Base-by-base conservation (phyloP, 2,888 invertebrate genomes). In the Leptogaster cylindrica region DNA sequence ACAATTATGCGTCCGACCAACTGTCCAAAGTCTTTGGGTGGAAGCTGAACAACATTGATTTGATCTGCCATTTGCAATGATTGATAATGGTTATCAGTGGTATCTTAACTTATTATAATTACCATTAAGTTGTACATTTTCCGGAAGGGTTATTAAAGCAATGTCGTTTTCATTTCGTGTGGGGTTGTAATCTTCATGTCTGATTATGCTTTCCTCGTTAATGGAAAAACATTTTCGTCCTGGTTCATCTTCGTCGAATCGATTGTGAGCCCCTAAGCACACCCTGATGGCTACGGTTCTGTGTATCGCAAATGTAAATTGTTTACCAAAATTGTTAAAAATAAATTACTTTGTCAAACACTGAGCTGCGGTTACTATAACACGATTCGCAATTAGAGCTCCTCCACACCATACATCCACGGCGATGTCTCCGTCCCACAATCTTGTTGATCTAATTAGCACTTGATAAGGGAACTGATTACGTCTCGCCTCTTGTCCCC, bases 161-260 rank as follows among this genome's bases (percentile, higher is more conserved):
- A 80, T 80, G 46, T 80, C 80, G 71, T 80, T 78, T 69, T 76
- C 76, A 6, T 80, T 71, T 1, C 76, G 74, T 10, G 74, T 74
- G 7, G 77, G 75, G 74, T 79, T 77, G 77, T 79, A 80, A 2
- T 77, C 76, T 36, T 78, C 78, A 66, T 77, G 79, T 20, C 80
- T 75, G 28, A 74, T 70, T 65, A 79, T 78, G 20, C 63, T 51
- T 16, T 27, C 16, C 20, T 39, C 51, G 18, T 55, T 33, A 23
- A 65, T 65, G 1, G 2, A 14, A 33, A n/a, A 58, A 39, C 61
- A 41, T 50, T 27, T 63, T 27, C 44, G 61, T n/a, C 23, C 33
- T 12, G 8, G 2, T 31, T 67, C 63, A 6, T n/a, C 25, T 8
- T 8, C 12, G 1, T 36, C 63, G 5, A 44, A 5, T 14, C 48